Evolutionary conservation across 2,113 vertebrate species (phyloP), one percentile per base, ranked within the genome.

Genomic region (Parotia lawesii): DNA sequence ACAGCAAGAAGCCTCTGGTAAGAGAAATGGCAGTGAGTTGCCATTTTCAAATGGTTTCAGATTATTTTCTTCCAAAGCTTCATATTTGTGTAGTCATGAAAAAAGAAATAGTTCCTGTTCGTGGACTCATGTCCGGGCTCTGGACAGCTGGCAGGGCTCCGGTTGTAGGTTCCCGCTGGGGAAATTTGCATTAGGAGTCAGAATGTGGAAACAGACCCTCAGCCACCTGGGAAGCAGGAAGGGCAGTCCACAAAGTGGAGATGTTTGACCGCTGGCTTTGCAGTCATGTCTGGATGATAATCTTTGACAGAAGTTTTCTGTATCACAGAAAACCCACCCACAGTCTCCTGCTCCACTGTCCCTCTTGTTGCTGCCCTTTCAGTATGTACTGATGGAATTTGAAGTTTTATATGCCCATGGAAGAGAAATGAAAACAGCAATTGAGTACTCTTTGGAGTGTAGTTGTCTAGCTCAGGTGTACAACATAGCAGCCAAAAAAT

Each of bases 11-110:
- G 12, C 21, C 54, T 87, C 21, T 40, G 9, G 20, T 40, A 45
- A 31, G 75, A 67, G 62, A 80, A 83, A n/a, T 29, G 37, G 8
- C 73, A 86, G 9, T 5, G 14, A 69, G 29, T 31, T 88, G 45
- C 42, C 35, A 13, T 64, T 92, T 92, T 94, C 38, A 70, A 25
- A 50, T 76, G 31, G 23, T 42, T 83, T 74, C 35, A 74, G 40
- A 31, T 81, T 20, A 10, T 87, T 85, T 93, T 71, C 17, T 91
- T 78, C 35, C 54, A 38, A 75, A 90, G 15, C 31, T 83, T 80
- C 48, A 54, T 23, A 40, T 69, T 45, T 92, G 11, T n/a, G 12
- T 2, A 2, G 23, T 78, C 48, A 9, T 40, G 33, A 85, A 61
- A 65, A 18, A 74, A 84, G 33, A 66, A 44, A 6, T 2, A 48